phyloP scores from a whole-genome alignment of 2,113 vertebrate species.

The Notarius lentiginosus region DNA sequence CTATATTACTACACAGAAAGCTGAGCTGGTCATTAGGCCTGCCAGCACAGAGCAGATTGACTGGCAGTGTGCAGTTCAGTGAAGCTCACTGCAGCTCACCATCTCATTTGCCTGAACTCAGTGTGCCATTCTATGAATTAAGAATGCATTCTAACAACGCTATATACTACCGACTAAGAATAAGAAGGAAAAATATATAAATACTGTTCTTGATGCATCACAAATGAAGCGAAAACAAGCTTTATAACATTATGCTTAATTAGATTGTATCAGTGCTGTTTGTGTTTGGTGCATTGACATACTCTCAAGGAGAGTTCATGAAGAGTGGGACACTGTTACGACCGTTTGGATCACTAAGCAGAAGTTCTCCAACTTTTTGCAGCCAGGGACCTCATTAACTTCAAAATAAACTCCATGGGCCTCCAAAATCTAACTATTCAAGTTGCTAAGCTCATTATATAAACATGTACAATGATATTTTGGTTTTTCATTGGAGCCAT shows the following conservation, averaged over 20 bases:
- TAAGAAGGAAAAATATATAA: not conserved
- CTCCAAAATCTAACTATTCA: not conserved
- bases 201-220: not conserved
- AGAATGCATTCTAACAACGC: conserved; percentile 63
- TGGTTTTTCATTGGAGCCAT: not conserved
- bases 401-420: not conserved
- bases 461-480: not conserved
- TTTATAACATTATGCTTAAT: not conserved
- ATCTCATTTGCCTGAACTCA: conserved; percentile 27
- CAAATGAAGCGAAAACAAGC: not conserved
- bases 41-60: conserved; percentile 29
- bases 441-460: not conserved
- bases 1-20: conserved; percentile 56
- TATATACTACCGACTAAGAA: not conserved
- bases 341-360: not conserved
- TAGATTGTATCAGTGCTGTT: not conserved
- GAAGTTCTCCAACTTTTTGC: not conserved
- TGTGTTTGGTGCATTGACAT: not conserved
- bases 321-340: not conserved
- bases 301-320: not conserved
- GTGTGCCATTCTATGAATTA: conserved; percentile 57
- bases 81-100: not conserved
- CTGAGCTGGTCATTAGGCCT: conserved; percentile 37
- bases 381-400: conserved; percentile 5
- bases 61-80: conserved; percentile 19